These are phyloP conservation scores for Oryzias sinensis DNA, from an alignment of 2,797 vertebrate species.

Conservation along the genomic window DNA sequence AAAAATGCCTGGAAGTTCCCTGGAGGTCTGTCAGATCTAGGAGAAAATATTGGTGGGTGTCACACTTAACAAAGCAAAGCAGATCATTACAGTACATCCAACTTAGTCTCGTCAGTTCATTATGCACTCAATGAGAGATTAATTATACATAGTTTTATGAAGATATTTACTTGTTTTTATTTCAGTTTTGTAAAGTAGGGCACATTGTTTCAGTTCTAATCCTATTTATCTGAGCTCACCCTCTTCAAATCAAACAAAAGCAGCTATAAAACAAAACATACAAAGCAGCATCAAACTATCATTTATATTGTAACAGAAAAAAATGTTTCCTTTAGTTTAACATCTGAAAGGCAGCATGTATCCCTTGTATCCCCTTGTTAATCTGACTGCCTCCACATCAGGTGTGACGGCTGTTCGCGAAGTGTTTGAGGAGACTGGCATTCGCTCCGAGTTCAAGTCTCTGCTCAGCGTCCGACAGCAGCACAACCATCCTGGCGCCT, in stretches of 20 bases:
- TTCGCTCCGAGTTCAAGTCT: conserved; percentile 88
- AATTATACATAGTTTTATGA: conserved; percentile 28
- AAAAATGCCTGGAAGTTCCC: conserved; percentile 94
- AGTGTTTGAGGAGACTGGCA: conserved; percentile 93
- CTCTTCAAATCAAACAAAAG: conserved; percentile 42
- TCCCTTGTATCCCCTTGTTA: not conserved
- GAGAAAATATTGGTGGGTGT: conserved; percentile 92
- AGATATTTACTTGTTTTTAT: conserved; percentile 40
- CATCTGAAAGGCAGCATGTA: not conserved
- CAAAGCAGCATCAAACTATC: conserved; percentile 55
- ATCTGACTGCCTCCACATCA: conserved; percentile 41
- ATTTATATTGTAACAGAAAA: conserved; percentile 28
- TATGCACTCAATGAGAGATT: conserved; percentile 20
- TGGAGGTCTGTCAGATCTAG: conserved; percentile 90
- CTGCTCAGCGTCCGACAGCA: conserved; percentile 93
- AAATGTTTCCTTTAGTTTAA: conserved; percentile 15
- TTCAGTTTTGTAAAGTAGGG: conserved; percentile 44
- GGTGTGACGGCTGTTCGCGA: conserved; percentile 90
- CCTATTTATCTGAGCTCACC: conserved; percentile 30
- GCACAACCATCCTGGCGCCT: conserved; percentile 87
- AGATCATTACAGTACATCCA: conserved; percentile 48
- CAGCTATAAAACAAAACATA: conserved; percentile 56
- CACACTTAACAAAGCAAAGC: conserved; percentile 18
- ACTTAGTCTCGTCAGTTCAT: conserved; percentile 16
- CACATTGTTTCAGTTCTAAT: conserved; percentile 21